phyloP scores from a whole-genome alignment of 2,888 invertebrate genomes.

The Ennomos fuscantarius region DNA sequence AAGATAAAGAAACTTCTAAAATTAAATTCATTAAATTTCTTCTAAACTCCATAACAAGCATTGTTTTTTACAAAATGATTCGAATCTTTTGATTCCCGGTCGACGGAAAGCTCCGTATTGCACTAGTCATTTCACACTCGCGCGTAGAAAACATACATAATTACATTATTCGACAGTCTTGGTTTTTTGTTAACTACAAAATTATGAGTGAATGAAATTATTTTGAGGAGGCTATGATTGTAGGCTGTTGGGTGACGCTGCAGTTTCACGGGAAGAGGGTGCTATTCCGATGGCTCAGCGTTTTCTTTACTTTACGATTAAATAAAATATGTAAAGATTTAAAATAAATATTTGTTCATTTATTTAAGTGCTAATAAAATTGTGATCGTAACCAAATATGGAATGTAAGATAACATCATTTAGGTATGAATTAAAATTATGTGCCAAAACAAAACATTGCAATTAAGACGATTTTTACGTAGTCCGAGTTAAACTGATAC shows the following conservation, averaged over 20 bases:
- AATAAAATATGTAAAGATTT: no score
- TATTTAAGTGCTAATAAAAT: no score
- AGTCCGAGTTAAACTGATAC: no score
- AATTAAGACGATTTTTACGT: no score
- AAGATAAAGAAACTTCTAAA: not conserved
- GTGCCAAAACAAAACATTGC: no score
- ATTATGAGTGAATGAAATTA: constrained; percentile 79
- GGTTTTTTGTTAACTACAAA: constrained; percentile 75
- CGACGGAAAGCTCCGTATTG: constrained; percentile 56
- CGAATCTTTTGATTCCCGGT: constrained; percentile 48
- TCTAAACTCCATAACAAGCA: constrained; percentile 23
- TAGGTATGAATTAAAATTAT: no score
- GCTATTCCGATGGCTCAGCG: constrained; percentile 39
- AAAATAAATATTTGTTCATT: no score
- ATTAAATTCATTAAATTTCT: constrained; percentile 11
- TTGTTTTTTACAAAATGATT: constrained; percentile 51
- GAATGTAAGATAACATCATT: no score
- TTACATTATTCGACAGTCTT: constrained; percentile 75
- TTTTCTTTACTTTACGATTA: not conserved
- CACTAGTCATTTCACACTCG: constrained; percentile 80
- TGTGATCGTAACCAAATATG: no score
- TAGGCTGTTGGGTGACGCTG: constrained; percentile 67
- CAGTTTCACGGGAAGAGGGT: constrained; percentile 50
- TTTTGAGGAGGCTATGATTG: constrained; percentile 79
- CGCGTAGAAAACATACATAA: constrained; percentile 77